Evolutionary conservation across 2,888 invertebrate species (phyloP).

Genomic region (Drosophila greeni): DNA sequence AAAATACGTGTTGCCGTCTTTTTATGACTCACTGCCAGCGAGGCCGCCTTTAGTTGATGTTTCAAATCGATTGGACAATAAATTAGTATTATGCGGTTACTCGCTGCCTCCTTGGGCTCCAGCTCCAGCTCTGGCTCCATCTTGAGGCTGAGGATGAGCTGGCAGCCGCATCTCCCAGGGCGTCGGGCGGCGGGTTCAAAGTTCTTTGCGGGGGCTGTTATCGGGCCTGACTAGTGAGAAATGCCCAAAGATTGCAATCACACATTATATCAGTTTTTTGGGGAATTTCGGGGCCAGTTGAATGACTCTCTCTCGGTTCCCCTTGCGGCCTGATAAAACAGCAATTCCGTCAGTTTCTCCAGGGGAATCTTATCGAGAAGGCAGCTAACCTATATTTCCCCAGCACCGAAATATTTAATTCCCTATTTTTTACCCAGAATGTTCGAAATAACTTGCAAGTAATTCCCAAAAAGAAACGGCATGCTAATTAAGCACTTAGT

Average conservation of each 20-base stretch:
- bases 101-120: slow-evolving; percentile 12
- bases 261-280: not conserved
- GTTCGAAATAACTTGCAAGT: not conserved
- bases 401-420: not conserved
- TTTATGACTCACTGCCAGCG: slow-evolving; percentile 56
- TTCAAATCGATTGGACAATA: slow-evolving; percentile 71
- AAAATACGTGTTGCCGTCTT: not conserved
- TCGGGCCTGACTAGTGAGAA: not conserved
- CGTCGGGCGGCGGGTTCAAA: slow-evolving; percentile 43
- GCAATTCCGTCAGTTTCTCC: not conserved
- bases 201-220: slow-evolving; percentile 32
- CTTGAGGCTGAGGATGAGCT: slow-evolving; percentile 47
- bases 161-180: slow-evolving; percentile 39
- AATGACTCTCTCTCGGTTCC: not conserved
- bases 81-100: slow-evolving; percentile 69
- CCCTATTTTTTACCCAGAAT: not conserved
- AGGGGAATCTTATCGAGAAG: not conserved
- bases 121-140: slow-evolving; percentile 1
- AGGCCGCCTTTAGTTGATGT: slow-evolving; percentile 59
- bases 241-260: slow-evolving; percentile 11
- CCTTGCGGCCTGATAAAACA: slow-evolving; percentile 13
- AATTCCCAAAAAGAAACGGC: not conserved
- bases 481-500: slow-evolving; percentile 1
- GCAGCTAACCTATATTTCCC: not conserved
- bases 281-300: slow-evolving; percentile 4